A percentile compares a stretch with the other conserved stretches of the same genome.
These are phyloP conservation scores for Ceuthmochares aereus DNA, from an alignment of 2,113 vertebrate species.

Conservation along the genomic window DNA sequence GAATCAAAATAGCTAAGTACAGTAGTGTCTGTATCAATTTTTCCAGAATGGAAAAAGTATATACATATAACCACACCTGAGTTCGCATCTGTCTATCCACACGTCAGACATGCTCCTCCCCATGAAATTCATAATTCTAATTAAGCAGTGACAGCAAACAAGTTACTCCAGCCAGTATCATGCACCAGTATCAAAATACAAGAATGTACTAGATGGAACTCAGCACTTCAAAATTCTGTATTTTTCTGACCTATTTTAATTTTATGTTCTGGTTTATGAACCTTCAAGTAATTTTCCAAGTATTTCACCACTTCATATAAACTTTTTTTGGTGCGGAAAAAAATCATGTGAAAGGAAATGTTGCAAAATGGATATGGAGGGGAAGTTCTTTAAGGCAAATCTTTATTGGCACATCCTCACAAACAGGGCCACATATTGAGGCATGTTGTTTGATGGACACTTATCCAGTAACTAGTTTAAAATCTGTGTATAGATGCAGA, in stretches of 20 bases:
- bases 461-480: neutral
- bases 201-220: neutral
- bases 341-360: neutral
- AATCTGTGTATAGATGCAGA: neutral
- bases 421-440: neutral
- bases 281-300: neutral
- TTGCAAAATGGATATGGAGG: neutral
- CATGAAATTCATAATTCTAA: neutral
- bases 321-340: neutral
- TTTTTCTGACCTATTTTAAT: neutral
- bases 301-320: neutral
- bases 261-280: neutral
- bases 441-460: neutral
- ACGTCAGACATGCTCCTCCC: neutral
- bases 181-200: neutral
- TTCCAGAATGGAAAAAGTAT: neutral
- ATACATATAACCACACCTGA: neutral
- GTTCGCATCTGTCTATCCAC: neutral
- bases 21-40: neutral
- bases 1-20: neutral
- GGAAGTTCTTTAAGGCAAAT: neutral
- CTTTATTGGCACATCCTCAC: neutral
- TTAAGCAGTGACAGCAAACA: neutral
- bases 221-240: neutral
- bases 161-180: neutral